Evolutionary conservation across 2,113 vertebrate genomes (phyloP).

Genomic region (Scolopax mira): DNA sequence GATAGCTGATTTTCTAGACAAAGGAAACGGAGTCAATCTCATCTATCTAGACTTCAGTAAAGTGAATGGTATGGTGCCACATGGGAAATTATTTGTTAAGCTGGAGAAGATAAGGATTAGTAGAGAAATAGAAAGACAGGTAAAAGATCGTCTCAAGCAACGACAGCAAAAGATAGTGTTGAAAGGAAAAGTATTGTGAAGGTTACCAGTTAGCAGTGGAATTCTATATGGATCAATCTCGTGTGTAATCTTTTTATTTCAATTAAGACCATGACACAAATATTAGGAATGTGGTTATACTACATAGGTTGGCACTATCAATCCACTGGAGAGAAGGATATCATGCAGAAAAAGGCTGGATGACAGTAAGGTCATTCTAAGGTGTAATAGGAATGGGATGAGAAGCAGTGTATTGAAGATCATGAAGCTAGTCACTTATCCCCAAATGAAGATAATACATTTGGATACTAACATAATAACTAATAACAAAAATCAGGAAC

Average conservation of each 20-base stretch:
- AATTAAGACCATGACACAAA: slow-evolving; percentile 14
- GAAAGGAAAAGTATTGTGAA: background rate
- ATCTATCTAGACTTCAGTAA: slow-evolving; percentile 11
- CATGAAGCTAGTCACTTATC: slow-evolving; percentile 16
- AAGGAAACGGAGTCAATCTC: slow-evolving; percentile 33
- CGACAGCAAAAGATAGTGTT: slow-evolving; percentile 28
- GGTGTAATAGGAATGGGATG: background rate
- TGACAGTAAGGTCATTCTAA: slow-evolving; percentile 3
- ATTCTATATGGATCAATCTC: slow-evolving; percentile 38
- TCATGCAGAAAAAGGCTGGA: slow-evolving; percentile 18
- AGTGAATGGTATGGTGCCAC: background rate
- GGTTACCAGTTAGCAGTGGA: slow-evolving; percentile 24
- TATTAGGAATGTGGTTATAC: background rate
- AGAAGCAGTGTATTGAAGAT: slow-evolving; percentile 34
- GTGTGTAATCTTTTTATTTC: slow-evolving; percentile 30
- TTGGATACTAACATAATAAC: background rate
- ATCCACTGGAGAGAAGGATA: background rate
- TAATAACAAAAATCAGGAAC: slow-evolving; percentile 40
- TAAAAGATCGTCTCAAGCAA: slow-evolving; percentile 39
- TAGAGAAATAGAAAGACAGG: slow-evolving; percentile 45
- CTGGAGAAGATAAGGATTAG: slow-evolving; percentile 61
- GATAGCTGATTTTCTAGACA: slow-evolving; percentile 62
- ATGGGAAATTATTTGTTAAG: slow-evolving; percentile 61
- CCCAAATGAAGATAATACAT: slow-evolving; percentile 24
- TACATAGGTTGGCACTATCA: background rate